Base-by-base conservation (phyloP, 2,113 vertebrate species). In the Parus major region DNA sequence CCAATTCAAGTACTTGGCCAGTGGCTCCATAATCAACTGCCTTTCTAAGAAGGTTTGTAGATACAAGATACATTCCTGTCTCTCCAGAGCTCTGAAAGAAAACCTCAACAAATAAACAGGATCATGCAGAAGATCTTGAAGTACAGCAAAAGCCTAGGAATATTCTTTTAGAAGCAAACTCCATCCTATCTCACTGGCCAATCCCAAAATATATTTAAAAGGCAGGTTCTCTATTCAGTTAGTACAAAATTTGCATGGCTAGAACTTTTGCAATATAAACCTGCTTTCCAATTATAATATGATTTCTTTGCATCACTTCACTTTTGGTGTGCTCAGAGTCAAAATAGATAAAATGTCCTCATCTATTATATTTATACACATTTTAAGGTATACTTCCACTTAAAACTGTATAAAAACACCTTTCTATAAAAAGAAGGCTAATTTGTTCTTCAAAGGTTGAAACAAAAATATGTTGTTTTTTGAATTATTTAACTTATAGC, bases 81-180 rank as follows among this genome's bases (percentile, higher is more conserved):
- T 72, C 18, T 33, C 39, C 17, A 80, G n/a, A 66, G 5, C 13
- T 69, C n/a, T 29, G 25, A 11, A 36, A 78, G 55, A 20, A 79
- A 3, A 3, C 1, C 3, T 12, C 16, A 63, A 9, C 10, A 46
- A 53, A 46, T 55, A 11, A 50, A 2, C 4, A 23, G 2, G 8
- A 41, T 24, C 9, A 52, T 18, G 7, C 7, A 57, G 21, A 52
- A 69, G 4, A 28, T 31, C 29, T 44, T 73, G 35, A 76, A 49
- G 24, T n/a, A 84, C 39, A 16, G 10, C 4, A 39, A 29, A 46
- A 57, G 14, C 13, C 10, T 60, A 50, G 35, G 8, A 84, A 71
- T 42, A 78, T 11, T 20, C 5, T 44, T 87, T 44, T 33, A 55
- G 39, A 57, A 60, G 14, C 9, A 82, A 44, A 71, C 8, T 56